Base-by-base conservation (phyloP, 2,797 vertebrate genomes). In the Propithecus perrieri region DNA sequence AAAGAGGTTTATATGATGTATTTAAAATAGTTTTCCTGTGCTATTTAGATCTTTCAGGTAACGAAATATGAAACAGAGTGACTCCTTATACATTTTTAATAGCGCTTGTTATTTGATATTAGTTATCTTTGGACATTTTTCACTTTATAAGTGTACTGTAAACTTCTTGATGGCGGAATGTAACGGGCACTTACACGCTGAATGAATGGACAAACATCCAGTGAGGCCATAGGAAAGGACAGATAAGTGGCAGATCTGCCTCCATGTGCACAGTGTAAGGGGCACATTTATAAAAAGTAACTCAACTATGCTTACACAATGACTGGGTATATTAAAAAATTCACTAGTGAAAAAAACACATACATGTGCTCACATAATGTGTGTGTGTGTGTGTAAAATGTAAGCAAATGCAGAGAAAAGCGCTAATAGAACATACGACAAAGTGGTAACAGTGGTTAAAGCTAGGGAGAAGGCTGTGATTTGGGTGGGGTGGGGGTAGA, bases 51-150 rank as follows among this genome's bases (percentile, higher is more conserved):
- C 74, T 91, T 91, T 59, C 24, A 72, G 55, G 11, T 55, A 93
- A 78, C 74, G 46, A 79, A 46, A 67, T 1, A 72, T 11, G 81
- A 94, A 75, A 90, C 35, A 94, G 63, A 79, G 74, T 57, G 22
- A 83, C 20, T 67, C n/a, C 13, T 80, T 89, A 88, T 9, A 89
- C 5, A 59, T 81, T 13, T 94, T 87, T 87, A 96, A 26, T 33
- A 28, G 57, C 3, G 65, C 35, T 53, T 65, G 30, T 59, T 91
- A 95, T 83, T 86, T 89, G 75, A 46, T 81, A 75, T 84, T 50
- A 55, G 43, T 72, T 93, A 94, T 79, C 65, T 84, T 65, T 84
- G 61, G 53, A 89, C 12, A 67, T 71, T 87, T 86, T 95, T 84
- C 72, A 89, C 65, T 91, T 71, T 48, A 2, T 43, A 88, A 87